These are phyloP conservation scores for Formica selysi DNA, from an alignment of 1,140 invertebrate species.

Conservation along the genomic window DNA sequence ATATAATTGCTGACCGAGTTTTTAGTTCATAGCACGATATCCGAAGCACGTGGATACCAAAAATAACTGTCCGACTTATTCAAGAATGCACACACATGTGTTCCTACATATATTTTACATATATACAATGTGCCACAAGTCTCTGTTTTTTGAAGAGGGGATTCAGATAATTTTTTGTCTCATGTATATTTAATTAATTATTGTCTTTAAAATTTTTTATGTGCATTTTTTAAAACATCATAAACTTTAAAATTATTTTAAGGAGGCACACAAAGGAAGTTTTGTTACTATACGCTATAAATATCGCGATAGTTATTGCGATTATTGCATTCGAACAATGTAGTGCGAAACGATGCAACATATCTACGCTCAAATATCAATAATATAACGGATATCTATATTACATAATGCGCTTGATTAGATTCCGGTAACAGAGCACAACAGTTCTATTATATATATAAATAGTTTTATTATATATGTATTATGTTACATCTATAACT, in stretches of 20 bases:
- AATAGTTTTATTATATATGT: neutral
- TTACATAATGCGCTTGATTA: no score
- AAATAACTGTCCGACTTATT: conserved; percentile 75
- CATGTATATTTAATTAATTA: neutral
- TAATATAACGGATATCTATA: no score
- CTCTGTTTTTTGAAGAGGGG: neutral
- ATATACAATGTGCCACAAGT: neutral
- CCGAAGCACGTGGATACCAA: conserved; percentile 71
- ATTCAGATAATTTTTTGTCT: neutral
- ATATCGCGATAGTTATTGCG: no score
- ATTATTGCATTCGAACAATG: no score
- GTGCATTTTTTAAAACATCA: no score
- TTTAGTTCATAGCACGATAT: conserved; percentile 53
- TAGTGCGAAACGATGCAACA: no score
- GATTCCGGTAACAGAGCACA: no score
- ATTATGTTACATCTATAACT: neutral
- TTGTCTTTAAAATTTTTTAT: neutral
- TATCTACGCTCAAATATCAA: no score
- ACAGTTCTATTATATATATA: neutral
- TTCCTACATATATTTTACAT: neutral
- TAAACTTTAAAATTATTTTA: no score
- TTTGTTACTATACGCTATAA: no score
- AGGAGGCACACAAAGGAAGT: no score
- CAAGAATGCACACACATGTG: conserved; percentile 25
- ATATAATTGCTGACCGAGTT: neutral